Evolutionary conservation across 2,113 vertebrate species (phyloP).

Genomic region (Rhabdomys dilectus): DNA sequence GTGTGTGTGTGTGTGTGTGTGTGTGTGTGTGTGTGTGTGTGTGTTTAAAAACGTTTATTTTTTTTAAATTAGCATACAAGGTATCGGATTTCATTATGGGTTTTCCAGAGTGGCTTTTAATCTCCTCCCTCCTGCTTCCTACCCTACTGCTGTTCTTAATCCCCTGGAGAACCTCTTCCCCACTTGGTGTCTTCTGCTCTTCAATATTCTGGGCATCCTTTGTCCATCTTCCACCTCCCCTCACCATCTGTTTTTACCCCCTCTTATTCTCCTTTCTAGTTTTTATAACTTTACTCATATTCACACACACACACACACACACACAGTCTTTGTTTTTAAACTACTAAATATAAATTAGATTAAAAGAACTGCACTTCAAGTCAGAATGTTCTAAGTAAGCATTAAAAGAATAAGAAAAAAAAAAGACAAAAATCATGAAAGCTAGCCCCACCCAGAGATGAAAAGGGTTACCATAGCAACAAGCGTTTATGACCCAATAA

Average conservation of each 20-base stretch:
- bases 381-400: constrained; percentile 27
- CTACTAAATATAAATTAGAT: not conserved
- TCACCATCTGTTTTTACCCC: too few relatives aligned
- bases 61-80: not conserved
- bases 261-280: not conserved
- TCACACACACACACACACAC: not conserved
- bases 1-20: too few relatives aligned
- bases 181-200: not conserved
- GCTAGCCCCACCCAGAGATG: not conserved
- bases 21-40: too few relatives aligned
- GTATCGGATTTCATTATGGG: not conserved
- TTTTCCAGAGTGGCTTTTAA: not conserved
- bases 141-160: not conserved
- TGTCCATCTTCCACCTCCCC: not conserved
- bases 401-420: not conserved
- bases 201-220: not conserved
- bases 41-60: not conserved
- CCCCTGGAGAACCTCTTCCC: not conserved
- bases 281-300: not conserved
- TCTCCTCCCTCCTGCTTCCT: not conserved
- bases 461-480: constrained; percentile 41
- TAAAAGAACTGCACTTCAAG: not conserved
- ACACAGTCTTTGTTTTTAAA: not conserved
- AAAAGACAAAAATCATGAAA: not conserved
- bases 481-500: not conserved